phyloP scores from a whole-genome alignment of 2,888 invertebrate genomes.

The Eulithis prunata region DNA sequence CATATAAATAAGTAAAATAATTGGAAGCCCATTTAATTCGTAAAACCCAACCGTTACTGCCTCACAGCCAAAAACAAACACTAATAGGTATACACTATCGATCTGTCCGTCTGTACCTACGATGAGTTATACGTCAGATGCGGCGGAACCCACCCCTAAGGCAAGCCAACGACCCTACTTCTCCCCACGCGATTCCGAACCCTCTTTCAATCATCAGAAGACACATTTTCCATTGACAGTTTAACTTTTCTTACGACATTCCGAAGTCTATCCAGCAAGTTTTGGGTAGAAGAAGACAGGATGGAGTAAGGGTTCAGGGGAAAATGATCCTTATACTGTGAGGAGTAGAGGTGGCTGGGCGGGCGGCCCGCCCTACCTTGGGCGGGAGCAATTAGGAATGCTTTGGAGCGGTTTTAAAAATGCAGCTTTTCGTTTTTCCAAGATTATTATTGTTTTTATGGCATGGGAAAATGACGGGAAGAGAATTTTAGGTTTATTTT shows the following conservation, averaged over 20 bases:
- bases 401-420: slow-evolving; percentile 68
- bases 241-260: slow-evolving; percentile 72
- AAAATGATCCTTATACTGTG: slow-evolving; percentile 67
- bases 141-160: slow-evolving; percentile 54
- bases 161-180: slow-evolving; percentile 63
- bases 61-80: slow-evolving; percentile 64
- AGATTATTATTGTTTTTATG: slow-evolving; percentile 52
- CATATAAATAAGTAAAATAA: too few relatives aligned
- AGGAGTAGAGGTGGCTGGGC: slow-evolving; percentile 57
- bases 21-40: not conserved
- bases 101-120: slow-evolving; percentile 72
- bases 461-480: slow-evolving; percentile 33
- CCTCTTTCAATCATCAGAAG: slow-evolving; percentile 44
- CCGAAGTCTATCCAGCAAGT: slow-evolving; percentile 67
- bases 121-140: slow-evolving; percentile 74
- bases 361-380: slow-evolving; percentile 71
- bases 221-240: slow-evolving; percentile 63
- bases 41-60: slow-evolving; percentile 32
- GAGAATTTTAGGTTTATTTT: slow-evolving; percentile 17
- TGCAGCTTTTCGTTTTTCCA: slow-evolving; percentile 61
- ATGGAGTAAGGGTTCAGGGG: slow-evolving; percentile 62
- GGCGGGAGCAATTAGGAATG: slow-evolving; percentile 77
- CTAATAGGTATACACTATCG: slow-evolving; percentile 73
- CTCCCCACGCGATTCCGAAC: slow-evolving; percentile 46
- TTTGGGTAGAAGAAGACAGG: slow-evolving; percentile 74